Evolutionary conservation across 2,888 invertebrate species (phyloP), one percentile per base, ranked within the genome.

Genomic region (Sceliomorpha sp.): DNA sequence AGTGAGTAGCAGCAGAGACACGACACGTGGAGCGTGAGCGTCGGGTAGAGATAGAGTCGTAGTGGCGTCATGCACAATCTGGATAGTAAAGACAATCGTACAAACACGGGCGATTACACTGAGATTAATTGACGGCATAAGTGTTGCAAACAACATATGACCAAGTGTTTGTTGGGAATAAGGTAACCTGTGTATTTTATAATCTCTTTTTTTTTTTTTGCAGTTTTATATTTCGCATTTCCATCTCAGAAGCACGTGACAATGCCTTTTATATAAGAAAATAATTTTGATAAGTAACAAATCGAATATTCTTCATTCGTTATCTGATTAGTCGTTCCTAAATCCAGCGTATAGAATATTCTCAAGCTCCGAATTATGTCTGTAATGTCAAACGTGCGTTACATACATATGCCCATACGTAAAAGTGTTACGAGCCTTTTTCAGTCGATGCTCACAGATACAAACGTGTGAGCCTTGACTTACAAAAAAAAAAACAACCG

Each of bases 371-470:
- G 13, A 14, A 31, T 20, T 27, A 29, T 32, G 36, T 37, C 50
- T 24, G 20, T 48, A 9, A 10, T 10, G 10, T 31, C 9, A 10
- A 31, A 60, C 51, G 63, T 63, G 67, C 74, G 62, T 62, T 66
- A 66, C 60, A 67, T 67, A 63, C 71, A 62, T 64, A 42, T 51
- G 29, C 44, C 27, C 50, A 59, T 59, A 42, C 27, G 27, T 59
- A 34, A 13, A 40, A 17, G 15, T 20, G 24, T 20, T 31, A 6
- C 14, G 27, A 32, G 8, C 13, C 24, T 42, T 12, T 45, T 26
- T 55, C 44, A 9, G n/a, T 17, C 44, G 17, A 27, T 50, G n/a
- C n/a, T n/a, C n/a, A 40, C 40, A 44, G 55, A 48, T 48, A 66
- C 40, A 17, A 40, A 42, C 59, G 48, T 15, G 26, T 26, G 40